Evolutionary conservation across 2,113 vertebrate species (phyloP), one percentile per base, ranked within the genome.

Genomic region (Puntigrus tetrazona): DNA sequence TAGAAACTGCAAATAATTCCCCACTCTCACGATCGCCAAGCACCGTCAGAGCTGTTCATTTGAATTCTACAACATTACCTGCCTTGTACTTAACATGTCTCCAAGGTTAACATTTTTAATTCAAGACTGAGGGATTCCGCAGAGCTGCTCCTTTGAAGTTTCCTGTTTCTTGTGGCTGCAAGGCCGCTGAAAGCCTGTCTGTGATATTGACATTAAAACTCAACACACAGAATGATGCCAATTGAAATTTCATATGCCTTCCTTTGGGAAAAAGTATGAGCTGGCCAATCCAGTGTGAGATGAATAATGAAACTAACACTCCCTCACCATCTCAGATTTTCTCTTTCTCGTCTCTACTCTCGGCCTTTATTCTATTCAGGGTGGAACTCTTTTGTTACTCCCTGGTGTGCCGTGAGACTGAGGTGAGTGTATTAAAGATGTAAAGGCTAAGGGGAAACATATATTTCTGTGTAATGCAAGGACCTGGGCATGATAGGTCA

Each of bases 81-180:
- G 89, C 82, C 63, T 88, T 88, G 86, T 93, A 92, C 92, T 93
- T 93, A 93, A 90, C 91, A 89, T 90, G 92, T 94, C 93, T 94
- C 92, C 93, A 94, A 95, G 93, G 94, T 95, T 94, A 94, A 93
- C 92, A 89, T 94, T 94, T 94, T 93, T 93, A 94, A 94, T 94
- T 92, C 93, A 93, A 93, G 92, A 94, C 91, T 91, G 90, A 93
- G 91, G 90, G 91, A 91, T 94, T 92, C 84, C 67, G 88, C 43
- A 92, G 92, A 93, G 93, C 92, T 92, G 88, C 86, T 90, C 86
- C 90, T 95, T 95, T 94, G 93, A 95, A 94, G 94, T 93, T 93
- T 89, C 90, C 89, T 91, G 93, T 93, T 91, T 91, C 88, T 92
- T 92, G 93, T 94, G 92, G 92, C 91, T 90, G 92, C 88, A 61